Conservation (phyloP, 2,888 invertebrate species). For the Scaptomyza cyrtandrae region DNA sequence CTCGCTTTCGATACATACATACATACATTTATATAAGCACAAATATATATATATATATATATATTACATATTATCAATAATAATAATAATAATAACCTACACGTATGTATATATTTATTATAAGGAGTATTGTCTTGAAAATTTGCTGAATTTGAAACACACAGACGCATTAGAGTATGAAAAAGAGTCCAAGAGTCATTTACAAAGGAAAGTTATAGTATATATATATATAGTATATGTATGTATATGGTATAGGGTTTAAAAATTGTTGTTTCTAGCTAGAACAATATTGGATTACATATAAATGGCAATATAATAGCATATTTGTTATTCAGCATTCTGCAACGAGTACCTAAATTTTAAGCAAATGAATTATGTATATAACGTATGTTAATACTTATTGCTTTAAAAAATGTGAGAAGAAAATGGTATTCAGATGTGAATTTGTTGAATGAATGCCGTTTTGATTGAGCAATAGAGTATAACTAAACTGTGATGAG, state of each 20-base stretch:
- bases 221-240: neutral
- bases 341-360: neutral
- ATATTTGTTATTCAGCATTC: neutral
- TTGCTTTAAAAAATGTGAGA: neutral
- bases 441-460: neutral
- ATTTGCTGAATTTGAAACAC: conserved; percentile 40
- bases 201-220: neutral
- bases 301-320: neutral
- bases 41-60: neutral
- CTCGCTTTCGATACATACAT: conserved; percentile 34
- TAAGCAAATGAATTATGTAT: neutral
- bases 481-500: neutral
- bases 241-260: neutral
- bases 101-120: conserved; percentile 34
- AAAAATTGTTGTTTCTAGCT: neutral
- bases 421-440: neutral
- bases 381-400: neutral
- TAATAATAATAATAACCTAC: conserved; percentile 23
- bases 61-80: conserved; percentile 9
- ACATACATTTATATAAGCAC: conserved; percentile 29
- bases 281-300: neutral
- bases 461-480: conserved; percentile 6
- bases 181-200: conserved; percentile 6
- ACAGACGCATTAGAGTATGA: conserved; percentile 13
- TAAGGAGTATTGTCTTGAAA: conserved; percentile 46